Evolutionary conservation across 2,888 invertebrate species (phyloP), one percentile per base, ranked within the genome.

Genomic region (Eurytoma californica): DNA sequence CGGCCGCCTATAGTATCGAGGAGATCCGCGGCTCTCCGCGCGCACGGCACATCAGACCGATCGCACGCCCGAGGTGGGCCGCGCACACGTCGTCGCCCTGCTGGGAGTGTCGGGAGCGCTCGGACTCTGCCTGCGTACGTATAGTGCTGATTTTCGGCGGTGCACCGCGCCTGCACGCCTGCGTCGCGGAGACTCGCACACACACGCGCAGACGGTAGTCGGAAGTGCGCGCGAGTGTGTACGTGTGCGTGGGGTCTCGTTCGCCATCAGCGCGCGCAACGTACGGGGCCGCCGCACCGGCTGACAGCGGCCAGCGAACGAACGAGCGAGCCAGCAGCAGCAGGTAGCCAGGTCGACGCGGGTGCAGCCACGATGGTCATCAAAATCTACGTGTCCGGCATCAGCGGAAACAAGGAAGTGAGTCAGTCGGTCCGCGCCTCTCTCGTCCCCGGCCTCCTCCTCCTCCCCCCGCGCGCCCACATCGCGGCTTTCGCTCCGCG

Each of bases 321-420:
- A 60, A 70, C 70, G 74, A 68, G 51, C 66, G 67, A 72, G 14
- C 65, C 7, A 16, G 28, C 51, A 51, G 39, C 57, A 76, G 72
- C 75, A 80, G 80, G 80, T 72, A 76, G 76, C 72, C 80, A 80
- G 76, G 72, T 67, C 58, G 76, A 14, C 65, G 57, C 65, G 69
- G 67, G 65, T n/a, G 55, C 66, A 72, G 82, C 28, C 78, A 90
- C 86, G 91, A 97, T 97, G 97, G 96, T 95, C 91, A 94, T 97
- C 88, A 97, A 96, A 93, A 94, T 97, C 84, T 97, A 96, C 92
- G 92, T 97, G 89, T 97, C 97, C 91, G 97, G 97, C 88, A 97
- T 97, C 92, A 97, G 97, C 89, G 97, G 97, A 88, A 97, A 96
- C 91, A 97, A 97, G 92, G 97, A 97, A 95, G 97, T 96, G 92